Conservation (phyloP, 2,113 vertebrate genomes). For the Alouatta palliata region DNA sequence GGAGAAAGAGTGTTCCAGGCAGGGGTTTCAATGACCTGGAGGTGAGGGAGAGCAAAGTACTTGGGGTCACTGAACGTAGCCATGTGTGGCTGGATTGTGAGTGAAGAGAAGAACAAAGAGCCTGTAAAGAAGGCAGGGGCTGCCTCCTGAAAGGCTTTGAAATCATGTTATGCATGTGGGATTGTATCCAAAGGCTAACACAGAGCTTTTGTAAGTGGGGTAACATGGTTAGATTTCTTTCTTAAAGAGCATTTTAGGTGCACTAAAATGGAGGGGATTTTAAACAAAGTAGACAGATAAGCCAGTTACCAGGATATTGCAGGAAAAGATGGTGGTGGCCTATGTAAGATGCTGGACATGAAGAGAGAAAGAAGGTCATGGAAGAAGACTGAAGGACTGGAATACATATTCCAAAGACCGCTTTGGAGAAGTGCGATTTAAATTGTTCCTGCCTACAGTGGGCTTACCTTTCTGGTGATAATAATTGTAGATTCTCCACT, state of each 20-base stretch:
- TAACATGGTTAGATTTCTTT: neutral
- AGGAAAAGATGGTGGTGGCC: neutral
- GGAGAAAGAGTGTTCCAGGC: neutral
- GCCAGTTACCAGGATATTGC: neutral
- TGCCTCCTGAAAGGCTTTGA: neutral
- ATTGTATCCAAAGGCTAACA: neutral
- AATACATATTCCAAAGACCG: neutral
- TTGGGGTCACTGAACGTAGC: neutral
- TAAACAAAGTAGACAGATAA: neutral
- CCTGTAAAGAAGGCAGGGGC: too few relatives aligned
- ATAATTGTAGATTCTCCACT: neutral
- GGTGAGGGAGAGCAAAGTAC: neutral
- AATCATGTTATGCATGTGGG: neutral
- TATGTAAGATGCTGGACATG: neutral
- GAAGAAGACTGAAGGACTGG: neutral
- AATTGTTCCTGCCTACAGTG: neutral
- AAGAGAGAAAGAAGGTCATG: neutral
- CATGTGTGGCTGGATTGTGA: neutral
- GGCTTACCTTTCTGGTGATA: neutral
- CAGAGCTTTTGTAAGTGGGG: neutral
- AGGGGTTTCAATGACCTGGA: rapidly evolving
- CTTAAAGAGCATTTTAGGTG: neutral
- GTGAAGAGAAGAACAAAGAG: neutral
- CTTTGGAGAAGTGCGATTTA: neutral
- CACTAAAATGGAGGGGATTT: neutral